Conservation (phyloP, 2,888 invertebrate genomes). For the Drosophila meridionalis region DNA sequence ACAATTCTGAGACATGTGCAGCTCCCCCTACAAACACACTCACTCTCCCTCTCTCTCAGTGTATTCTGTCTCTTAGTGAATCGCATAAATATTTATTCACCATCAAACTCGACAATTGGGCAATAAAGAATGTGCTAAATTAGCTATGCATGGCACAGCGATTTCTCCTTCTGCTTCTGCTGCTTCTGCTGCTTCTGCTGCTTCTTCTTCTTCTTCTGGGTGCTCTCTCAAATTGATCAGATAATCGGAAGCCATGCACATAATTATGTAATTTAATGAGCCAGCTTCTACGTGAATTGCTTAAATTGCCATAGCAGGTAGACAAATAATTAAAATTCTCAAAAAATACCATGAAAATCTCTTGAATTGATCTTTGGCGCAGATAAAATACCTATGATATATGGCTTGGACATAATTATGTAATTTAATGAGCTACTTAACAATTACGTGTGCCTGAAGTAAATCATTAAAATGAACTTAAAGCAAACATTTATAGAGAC, state of each 20-base stretch:
- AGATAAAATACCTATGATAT: slow-evolving; percentile 12
- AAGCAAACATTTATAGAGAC: not conserved
- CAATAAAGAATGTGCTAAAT: slow-evolving; percentile 57
- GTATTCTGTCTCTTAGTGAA: slow-evolving; percentile 8
- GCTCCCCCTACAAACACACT: not conserved
- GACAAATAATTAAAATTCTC: slow-evolving; percentile 23
- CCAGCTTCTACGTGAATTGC: slow-evolving; percentile 38
- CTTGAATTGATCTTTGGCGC: slow-evolving; percentile 27
- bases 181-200: not conserved
- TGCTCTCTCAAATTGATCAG: slow-evolving; percentile 45
- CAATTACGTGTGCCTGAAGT: slow-evolving; percentile 18
- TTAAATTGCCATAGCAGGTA: slow-evolving; percentile 29
- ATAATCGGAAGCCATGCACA: slow-evolving; percentile 28
- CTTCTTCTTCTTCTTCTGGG: slow-evolving; percentile 6
- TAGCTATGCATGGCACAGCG: slow-evolving; percentile 50
- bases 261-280: slow-evolving; percentile 46
- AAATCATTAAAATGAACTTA: slow-evolving; percentile 10
- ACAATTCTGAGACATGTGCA: slow-evolving; percentile 37
- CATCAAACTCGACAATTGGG: slow-evolving; percentile 52
- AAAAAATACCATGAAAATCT: slow-evolving; percentile 12
- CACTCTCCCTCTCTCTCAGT: not conserved
- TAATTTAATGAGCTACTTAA: slow-evolving; percentile 27
- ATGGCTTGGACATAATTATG: slow-evolving; percentile 20
- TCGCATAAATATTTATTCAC: slow-evolving; percentile 60
- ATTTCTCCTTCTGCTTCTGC: not conserved